Evolutionary conservation across 2,888 invertebrate genomes (phyloP).

Genomic region (Drosophila neoperkinsi): DNA sequence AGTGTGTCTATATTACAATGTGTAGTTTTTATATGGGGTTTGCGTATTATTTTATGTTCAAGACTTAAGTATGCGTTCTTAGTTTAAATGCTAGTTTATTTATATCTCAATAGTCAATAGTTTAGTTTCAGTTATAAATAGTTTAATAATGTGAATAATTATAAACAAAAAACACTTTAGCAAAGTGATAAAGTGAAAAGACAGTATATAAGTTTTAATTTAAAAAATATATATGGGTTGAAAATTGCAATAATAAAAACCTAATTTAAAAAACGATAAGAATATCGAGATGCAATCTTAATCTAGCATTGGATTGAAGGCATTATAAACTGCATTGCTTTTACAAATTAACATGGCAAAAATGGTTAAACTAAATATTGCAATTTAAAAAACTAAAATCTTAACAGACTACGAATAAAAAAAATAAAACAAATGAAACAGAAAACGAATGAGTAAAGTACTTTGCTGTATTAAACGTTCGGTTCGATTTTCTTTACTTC

Average conservation of each 20-base stretch:
- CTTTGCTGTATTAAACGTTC: conserved; percentile 62
- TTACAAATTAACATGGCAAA: conserved; percentile 79
- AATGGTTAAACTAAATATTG: conserved; percentile 70
- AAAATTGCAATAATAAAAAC: conserved; percentile 18
- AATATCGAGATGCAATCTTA: conserved; percentile 31
- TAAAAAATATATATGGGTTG: conserved; percentile 17
- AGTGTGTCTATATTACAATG: conserved; percentile 73
- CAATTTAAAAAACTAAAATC: conserved; percentile 63
- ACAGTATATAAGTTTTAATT: conserved; percentile 14
- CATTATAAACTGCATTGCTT: conserved; percentile 59
- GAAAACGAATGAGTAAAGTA: conserved; percentile 64
- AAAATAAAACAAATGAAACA: conserved; percentile 25
- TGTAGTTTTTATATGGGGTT: conserved; percentile 50
- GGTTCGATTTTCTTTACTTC: conserved; percentile 50
- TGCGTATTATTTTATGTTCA: conserved; percentile 47
- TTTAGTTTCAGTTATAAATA: conserved; percentile 76
- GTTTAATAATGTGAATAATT: conserved; percentile 69
- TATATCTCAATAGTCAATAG: conserved; percentile 80
- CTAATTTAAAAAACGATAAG: conserved; percentile 13
- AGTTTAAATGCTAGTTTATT: conserved; percentile 56
- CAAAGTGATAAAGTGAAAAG: conserved; percentile 25
- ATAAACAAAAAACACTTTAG: conserved; percentile 58
- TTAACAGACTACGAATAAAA: conserved; percentile 52
- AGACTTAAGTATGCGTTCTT: conserved; percentile 62
- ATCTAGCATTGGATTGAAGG: conserved; percentile 49